Conservation (phyloP, 2,113 vertebrate species). For the Pelecanoides urinatrix region DNA sequence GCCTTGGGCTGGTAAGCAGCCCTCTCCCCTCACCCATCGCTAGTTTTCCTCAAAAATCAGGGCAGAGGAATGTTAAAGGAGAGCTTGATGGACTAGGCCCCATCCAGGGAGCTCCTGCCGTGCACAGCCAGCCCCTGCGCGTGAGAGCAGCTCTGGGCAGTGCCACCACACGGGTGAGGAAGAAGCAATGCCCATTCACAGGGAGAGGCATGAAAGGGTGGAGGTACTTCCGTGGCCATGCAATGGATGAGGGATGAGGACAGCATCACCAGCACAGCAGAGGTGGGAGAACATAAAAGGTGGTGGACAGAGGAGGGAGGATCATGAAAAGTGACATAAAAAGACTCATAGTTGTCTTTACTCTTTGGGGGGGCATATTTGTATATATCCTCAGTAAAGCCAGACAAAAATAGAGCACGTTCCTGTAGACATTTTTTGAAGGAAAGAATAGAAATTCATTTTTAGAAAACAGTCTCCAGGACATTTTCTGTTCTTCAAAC, state of each 20-base stretch:
- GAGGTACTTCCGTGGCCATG: background rate
- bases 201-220: background rate
- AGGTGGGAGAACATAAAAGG: background rate
- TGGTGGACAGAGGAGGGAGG: background rate
- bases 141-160: rapidly evolving
- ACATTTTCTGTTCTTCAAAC: conserved; percentile 6
- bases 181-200: background rate
- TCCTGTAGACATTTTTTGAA: background rate
- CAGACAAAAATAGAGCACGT: background rate
- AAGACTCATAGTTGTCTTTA: background rate
- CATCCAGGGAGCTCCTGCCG: background rate
- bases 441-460: background rate
- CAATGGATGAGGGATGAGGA: background rate
- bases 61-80: background rate
- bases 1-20: background rate
- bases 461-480: background rate
- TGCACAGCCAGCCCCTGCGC: background rate
- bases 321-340: background rate
- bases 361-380: background rate
- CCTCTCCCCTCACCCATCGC: rapidly evolving
- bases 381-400: background rate
- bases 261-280: background rate
- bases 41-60: background rate
- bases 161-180: background rate
- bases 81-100: background rate